Evolutionary conservation across 2,888 invertebrate species (phyloP).

Genomic region (Dioctria rufipes): DNA sequence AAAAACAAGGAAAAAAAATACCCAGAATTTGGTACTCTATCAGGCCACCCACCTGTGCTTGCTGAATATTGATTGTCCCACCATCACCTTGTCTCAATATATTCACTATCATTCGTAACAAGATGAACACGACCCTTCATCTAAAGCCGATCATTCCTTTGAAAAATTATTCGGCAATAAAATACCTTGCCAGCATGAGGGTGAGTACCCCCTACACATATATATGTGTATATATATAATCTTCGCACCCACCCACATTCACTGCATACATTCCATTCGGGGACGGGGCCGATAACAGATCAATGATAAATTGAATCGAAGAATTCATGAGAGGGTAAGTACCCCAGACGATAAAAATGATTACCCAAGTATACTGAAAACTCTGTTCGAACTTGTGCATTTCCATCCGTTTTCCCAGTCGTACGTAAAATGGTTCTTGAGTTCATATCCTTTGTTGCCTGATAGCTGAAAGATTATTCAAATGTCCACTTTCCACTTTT

Average conservation of each 20-base stretch:
- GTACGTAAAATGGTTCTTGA: not conserved
- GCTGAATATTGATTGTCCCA: conserved; percentile 30
- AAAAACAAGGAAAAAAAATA: too few relatives aligned
- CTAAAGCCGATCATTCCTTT: conserved; percentile 19
- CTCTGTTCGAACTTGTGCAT: not conserved
- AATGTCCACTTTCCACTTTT: conserved; percentile 34
- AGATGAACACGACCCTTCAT: conserved; percentile 37
- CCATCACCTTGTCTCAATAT: conserved; percentile 26
- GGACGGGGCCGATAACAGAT: conserved; percentile 23
- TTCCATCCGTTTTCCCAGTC: not conserved
- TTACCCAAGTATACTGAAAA: not conserved
- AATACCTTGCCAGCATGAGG: conserved; percentile 3
- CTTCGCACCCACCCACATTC: not conserved
- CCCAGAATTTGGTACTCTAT: not conserved
- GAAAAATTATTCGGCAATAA: conserved; percentile 47
- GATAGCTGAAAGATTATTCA: conserved; percentile 30
- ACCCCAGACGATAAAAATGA: conserved; percentile 32
- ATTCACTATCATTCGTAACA: conserved; percentile 12
- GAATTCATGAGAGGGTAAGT: conserved; percentile 41
- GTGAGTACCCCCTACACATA: too few relatives aligned
- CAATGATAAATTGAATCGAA: conserved; percentile 46
- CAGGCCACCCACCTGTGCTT: conserved; percentile 12
- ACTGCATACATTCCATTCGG: conserved; percentile 3
- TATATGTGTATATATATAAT: conserved; percentile 4
- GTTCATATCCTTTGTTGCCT: not conserved